A percentile compares a stretch with the other conserved stretches of the same genome.
Evolutionary conservation across 1,140 invertebrate species (phyloP).

Genomic region (Mycetomoellerius zeteki): DNA sequence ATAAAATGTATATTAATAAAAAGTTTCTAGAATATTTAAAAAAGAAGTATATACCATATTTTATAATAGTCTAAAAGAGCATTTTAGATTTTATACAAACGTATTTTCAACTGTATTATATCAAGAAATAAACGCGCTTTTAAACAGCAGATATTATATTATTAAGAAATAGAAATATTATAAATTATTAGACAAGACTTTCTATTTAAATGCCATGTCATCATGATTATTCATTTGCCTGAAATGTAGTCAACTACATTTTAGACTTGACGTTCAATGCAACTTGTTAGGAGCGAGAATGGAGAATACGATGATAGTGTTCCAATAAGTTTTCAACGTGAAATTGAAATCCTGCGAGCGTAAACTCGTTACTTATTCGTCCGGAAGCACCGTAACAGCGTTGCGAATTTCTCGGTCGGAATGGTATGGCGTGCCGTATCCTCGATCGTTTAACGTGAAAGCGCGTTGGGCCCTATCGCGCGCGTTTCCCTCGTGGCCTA

Average conservation of each 20-base stretch:
- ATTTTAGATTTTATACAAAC: background rate
- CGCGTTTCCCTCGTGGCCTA: constrained; percentile 21
- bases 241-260: constrained; percentile 16
- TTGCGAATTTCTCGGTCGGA: constrained; percentile 50
- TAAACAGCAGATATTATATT: too few relatives aligned
- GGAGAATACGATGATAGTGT: constrained; percentile 32
- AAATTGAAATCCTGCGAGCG: constrained; percentile 61
- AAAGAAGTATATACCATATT: background rate
- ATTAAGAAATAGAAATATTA: constrained; percentile 1
- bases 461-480: constrained; percentile 19
- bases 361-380: constrained; percentile 64
- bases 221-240: constrained; percentile 42
- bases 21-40: background rate
- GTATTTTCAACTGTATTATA: background rate
- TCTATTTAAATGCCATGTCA: background rate
- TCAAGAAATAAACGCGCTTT: background rate
- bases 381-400: constrained; percentile 51
- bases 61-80: background rate
- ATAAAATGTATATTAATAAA: background rate
- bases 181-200: background rate
- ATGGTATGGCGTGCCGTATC: constrained; percentile 31
- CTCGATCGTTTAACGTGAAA: constrained; percentile 50
- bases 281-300: constrained; percentile 35
- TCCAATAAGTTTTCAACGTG: constrained; percentile 54
- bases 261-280: constrained; percentile 33